Evolutionary conservation across 2,113 vertebrate genomes (phyloP), one percentile per base, ranked within the genome.

Genomic region (Dissostichus mawsoni): DNA sequence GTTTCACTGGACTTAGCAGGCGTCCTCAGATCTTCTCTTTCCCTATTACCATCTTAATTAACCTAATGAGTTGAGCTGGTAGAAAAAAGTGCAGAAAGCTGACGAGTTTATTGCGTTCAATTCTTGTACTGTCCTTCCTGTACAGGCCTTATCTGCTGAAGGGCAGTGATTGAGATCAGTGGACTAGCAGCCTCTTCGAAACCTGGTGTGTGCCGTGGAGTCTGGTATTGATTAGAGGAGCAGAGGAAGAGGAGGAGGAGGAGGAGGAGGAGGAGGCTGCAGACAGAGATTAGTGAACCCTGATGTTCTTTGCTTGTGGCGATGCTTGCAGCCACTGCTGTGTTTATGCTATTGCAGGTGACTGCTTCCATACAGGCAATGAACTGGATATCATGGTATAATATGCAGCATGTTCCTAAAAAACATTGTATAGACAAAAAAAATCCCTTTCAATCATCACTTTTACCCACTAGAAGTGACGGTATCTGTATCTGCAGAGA

Each of bases 111-210:
- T 80, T 84, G 82, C 74, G 82, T 74, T 66, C 74, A 90, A 87
- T 93, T 92, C 85, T 76, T 76, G 80, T 72, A 81, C 78, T 57
- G 61, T 84, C 79, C 82, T 82, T 86, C 78, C 84, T 82, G 63
- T 88, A 70, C 83, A 2, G 64, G 23, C 44, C 70, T 90, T 75
- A 90, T 92, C 89, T 85, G 74, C 78, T 79, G 83, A 88, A 74
- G 69, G 82, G 64, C 3, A 25, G 62, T 85, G 91, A 92, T 92
- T 86, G 65, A 55, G 78, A 93, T 92, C 86, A 77, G 86, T 77
- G 84, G 79, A 81, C 78, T 59, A 69, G 78, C 66, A 72, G 72
- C 76, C 61, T 83, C 50, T 84, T 82, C 20, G 14, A 86, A 41
- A 86, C 79, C 65, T 62, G 52, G 36, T 72, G 69, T 83, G 74